Evolutionary conservation across 2,797 vertebrate species (phyloP).

Genomic region (Peromyscus eremicus): DNA sequence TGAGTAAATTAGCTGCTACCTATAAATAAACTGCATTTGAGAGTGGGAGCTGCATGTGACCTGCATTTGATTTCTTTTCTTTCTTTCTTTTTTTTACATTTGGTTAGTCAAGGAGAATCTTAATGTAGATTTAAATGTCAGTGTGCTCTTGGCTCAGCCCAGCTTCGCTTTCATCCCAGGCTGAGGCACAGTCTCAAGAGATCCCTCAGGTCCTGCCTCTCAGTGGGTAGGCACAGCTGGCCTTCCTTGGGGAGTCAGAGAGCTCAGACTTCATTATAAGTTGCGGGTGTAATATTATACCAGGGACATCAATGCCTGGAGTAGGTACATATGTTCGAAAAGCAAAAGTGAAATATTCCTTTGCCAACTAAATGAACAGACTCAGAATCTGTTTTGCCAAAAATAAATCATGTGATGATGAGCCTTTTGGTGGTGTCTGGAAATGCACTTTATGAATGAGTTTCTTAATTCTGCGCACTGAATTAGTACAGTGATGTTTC

Average conservation of each 20-base stretch:
- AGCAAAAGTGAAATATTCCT: neutral
- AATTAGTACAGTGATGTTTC: constrained; percentile 16
- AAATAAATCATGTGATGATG: neutral
- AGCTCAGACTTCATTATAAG: neutral
- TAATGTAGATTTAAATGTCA: constrained; percentile 25
- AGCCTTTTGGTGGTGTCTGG: neutral
- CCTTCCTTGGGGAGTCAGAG: neutral
- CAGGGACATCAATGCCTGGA: neutral
- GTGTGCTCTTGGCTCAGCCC: neutral
- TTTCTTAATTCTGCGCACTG: constrained; percentile 42
- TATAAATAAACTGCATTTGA: constrained; percentile 42
- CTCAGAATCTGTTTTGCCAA: neutral
- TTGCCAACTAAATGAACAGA: neutral
- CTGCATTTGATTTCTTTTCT: neutral
- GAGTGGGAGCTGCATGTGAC: neutral
- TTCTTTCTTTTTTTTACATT: neutral
- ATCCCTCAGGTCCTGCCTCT: neutral
- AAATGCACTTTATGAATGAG: constrained; percentile 40
- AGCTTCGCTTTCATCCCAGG: neutral
- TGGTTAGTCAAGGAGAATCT: neutral
- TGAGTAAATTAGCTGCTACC: neutral
- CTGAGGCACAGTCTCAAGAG: neutral
- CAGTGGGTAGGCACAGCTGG: neutral
- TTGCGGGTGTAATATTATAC: neutral
- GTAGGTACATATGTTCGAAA: neutral